Conservation (phyloP, 2,797 vertebrate species). For the Gymnothorax javanicus region DNA sequence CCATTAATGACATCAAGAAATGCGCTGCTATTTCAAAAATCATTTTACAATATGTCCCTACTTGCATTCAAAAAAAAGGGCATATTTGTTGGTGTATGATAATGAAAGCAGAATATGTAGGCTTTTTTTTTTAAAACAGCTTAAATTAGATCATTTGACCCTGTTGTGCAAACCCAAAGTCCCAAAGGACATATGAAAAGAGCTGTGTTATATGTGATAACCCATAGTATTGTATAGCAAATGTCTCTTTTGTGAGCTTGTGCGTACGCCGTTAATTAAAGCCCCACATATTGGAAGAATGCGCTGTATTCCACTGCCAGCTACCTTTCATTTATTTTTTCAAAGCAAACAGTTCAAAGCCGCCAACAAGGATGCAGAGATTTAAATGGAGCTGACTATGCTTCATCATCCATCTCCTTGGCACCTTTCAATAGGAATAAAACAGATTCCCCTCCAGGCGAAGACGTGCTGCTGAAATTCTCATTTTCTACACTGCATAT, state of each 20-base stretch:
- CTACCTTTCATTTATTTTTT: conserved; percentile 22
- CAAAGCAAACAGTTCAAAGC: conserved; percentile 17
- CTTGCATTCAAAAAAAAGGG: neutral
- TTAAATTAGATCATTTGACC: neutral
- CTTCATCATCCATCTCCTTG: conserved; percentile 2
- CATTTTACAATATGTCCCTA: neutral
- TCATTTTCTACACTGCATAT: neutral
- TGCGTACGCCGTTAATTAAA: conserved; percentile 18
- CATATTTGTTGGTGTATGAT: neutral
- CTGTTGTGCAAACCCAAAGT: neutral
- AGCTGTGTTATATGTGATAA: neutral
- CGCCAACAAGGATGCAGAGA: neutral
- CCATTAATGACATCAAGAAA: neutral
- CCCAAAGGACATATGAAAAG: neutral
- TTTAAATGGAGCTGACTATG: neutral
- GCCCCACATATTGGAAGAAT: conserved; percentile 17
- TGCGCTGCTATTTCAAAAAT: neutral
- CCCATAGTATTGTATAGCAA: neutral
- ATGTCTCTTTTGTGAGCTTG: neutral
- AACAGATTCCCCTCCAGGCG: neutral
- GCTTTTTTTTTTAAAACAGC: conserved; percentile 4
- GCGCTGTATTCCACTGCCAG: conserved; percentile 5
- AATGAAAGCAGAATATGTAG: neutral
- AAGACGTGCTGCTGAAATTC: neutral
- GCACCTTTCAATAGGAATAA: neutral